phyloP scores from a whole-genome alignment of 2,113 vertebrate species.

The Phylloscopus trochilus region DNA sequence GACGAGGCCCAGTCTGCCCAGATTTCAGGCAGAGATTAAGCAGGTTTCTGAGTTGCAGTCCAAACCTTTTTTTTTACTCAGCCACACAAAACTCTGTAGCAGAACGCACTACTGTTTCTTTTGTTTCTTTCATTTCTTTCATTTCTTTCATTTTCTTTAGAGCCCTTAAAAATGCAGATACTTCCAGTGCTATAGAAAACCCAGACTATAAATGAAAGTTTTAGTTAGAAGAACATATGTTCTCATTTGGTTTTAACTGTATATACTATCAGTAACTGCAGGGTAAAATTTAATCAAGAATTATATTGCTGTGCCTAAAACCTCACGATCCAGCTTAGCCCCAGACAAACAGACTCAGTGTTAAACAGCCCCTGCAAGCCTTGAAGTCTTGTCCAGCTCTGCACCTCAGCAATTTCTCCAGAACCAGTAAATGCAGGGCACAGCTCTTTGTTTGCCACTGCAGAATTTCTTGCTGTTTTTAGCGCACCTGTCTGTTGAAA shows the following conservation, averaged over 20 bases:
- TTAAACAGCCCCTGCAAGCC: not conserved
- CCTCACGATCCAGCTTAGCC: not conserved
- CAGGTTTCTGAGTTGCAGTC: not conserved
- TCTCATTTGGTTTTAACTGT: not conserved
- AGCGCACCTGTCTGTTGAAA: not conserved
- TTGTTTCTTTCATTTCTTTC: not conserved
- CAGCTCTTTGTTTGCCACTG: not conserved
- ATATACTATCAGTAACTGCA: not conserved
- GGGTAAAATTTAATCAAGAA: conserved; percentile 24
- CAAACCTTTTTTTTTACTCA: not conserved
- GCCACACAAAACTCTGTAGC: not conserved
- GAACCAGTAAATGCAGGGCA: not conserved
- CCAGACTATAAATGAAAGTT: not conserved
- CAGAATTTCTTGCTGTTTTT: not conserved
- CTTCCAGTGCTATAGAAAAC: not conserved
- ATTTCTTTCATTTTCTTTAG: not conserved
- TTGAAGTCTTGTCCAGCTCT: not conserved
- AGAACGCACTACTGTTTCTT: not conserved
- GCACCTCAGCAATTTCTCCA: not conserved
- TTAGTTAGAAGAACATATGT: not conserved
- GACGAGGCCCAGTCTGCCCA: not conserved
- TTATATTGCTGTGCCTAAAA: not conserved
- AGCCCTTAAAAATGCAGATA: not conserved
- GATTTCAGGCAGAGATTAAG: not conserved
- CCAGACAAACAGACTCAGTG: not conserved